phyloP scores from a whole-genome alignment of 2,888 invertebrate genomes.

The Diarsia dahlii region DNA sequence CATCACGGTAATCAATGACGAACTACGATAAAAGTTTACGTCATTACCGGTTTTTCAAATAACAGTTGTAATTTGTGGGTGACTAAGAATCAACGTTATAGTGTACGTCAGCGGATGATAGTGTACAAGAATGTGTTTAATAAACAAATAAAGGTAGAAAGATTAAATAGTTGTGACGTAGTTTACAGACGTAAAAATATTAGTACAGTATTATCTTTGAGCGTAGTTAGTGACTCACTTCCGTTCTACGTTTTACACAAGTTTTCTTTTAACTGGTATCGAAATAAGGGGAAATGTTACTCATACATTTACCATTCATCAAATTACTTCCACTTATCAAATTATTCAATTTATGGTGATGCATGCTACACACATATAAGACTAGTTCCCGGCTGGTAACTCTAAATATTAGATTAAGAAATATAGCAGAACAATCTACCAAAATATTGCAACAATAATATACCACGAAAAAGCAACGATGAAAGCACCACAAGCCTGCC shows the following conservation, averaged over 20 bases:
- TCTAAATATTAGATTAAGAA: background rate
- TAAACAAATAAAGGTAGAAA: constrained; percentile 9
- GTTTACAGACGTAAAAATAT: constrained; percentile 9
- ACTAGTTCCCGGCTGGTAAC: background rate
- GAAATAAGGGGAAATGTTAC: constrained; percentile 27
- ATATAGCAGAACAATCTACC: background rate
- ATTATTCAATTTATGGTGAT: background rate
- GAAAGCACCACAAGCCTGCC: background rate
- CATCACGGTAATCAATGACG: too few relatives aligned
- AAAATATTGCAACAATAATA: background rate
- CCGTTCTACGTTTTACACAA: constrained; percentile 16
- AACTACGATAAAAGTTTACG: too few relatives aligned
- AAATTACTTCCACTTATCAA: constrained; percentile 7
- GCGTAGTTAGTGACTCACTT: constrained; percentile 26
- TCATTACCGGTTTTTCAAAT: too few relatives aligned
- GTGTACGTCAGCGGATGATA: background rate
- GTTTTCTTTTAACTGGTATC: constrained; percentile 24
- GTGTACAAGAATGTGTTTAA: background rate
- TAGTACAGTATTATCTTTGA: constrained; percentile 11
- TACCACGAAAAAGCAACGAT: background rate
- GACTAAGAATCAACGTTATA: constrained; percentile 2
- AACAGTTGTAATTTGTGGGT: background rate
- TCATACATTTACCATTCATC: constrained; percentile 20
- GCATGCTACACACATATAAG: background rate
- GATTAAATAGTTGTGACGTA: constrained; percentile 10